Percentiles rank a stretch among this genome's conserved stretches.
Conservation (phyloP, 2,113 vertebrate genomes). For the Vidua chalybeata region DNA sequence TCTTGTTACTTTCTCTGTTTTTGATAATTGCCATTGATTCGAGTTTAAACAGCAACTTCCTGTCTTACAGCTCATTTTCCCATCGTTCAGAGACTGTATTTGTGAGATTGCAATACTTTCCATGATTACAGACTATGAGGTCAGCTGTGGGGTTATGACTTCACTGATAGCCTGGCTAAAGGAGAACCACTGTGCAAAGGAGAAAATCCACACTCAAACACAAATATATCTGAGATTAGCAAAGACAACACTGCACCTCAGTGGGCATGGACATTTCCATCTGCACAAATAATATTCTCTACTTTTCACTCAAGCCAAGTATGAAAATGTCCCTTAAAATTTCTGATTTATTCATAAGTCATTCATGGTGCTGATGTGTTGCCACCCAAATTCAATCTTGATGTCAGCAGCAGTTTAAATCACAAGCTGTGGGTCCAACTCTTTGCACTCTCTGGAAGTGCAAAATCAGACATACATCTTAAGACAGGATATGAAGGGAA, state of each 20-base stretch:
- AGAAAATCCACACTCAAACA: conserved; percentile 16
- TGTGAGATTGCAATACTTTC: neutral
- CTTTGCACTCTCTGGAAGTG: neutral
- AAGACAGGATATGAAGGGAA: conserved; percentile 32
- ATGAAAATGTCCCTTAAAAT: conserved; percentile 8
- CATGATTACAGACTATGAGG: neutral
- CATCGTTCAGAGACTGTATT: neutral
- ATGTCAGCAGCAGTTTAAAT: conserved; percentile 26
- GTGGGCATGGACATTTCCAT: neutral
- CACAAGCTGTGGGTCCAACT: neutral
- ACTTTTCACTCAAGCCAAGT: neutral
- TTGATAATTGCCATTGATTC: conserved; percentile 22
- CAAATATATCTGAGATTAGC: conserved; percentile 31
- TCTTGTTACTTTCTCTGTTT: conserved; percentile 17
- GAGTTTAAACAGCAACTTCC: conserved; percentile 38
- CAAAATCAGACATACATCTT: neutral
- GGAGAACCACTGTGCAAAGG: neutral
- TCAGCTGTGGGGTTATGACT: neutral
- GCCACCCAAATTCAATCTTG: conserved; percentile 12
- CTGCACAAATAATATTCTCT: conserved; percentile 13
- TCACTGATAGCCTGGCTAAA: neutral
- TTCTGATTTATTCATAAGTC: neutral
- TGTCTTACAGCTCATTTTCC: conserved; percentile 4
- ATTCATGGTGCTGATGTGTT: neutral
- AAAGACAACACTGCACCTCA: conserved; percentile 40